Percentiles rank a stretch among this genome's conserved stretches.
phyloP scores from a whole-genome alignment of 1,140 invertebrate genomes.

The Anadara kagoshimensis region DNA sequence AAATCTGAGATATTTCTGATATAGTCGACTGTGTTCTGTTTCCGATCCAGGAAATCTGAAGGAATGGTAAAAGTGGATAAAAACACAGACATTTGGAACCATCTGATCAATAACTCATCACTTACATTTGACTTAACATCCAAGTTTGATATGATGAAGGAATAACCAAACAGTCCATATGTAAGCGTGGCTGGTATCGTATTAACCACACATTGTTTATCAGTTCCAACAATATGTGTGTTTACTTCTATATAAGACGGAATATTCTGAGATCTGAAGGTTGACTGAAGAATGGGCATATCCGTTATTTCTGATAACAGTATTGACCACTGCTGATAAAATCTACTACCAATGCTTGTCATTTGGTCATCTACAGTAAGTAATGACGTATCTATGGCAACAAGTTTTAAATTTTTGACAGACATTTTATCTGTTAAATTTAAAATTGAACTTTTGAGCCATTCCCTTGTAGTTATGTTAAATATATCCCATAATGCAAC shows the following conservation, averaged over 20 bases:
- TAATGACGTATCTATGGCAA: constrained; percentile 79
- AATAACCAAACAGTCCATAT: constrained; percentile 89
- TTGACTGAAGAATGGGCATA: constrained; percentile 33
- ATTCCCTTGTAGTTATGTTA: constrained; percentile 60
- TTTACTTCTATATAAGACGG: constrained; percentile 41
- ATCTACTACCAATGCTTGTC: constrained; percentile 72
- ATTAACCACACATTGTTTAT: constrained; percentile 41
- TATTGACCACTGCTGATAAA: background rate
- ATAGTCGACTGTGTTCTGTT: constrained; percentile 81
- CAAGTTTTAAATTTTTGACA: background rate
- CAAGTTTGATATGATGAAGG: constrained; percentile 83
- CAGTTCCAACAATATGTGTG: constrained; percentile 9
- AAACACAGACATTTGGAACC: constrained; percentile 90
- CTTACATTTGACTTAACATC: constrained; percentile 16
- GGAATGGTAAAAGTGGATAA: constrained; percentile 78
- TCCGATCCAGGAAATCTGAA: constrained; percentile 5
- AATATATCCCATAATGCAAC: constrained; percentile 65
- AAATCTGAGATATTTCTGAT: constrained; percentile 81
- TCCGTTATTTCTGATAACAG: background rate
- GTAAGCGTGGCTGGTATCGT: constrained; percentile 86
- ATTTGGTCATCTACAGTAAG: constrained; percentile 76
- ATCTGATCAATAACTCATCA: constrained; percentile 87
- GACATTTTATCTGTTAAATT: background rate
- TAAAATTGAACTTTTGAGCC: background rate
- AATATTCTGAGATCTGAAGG: constrained; percentile 42